phyloP scores from a whole-genome alignment of 2,888 invertebrate species.

The Pardosa pseudoannulata region DNA sequence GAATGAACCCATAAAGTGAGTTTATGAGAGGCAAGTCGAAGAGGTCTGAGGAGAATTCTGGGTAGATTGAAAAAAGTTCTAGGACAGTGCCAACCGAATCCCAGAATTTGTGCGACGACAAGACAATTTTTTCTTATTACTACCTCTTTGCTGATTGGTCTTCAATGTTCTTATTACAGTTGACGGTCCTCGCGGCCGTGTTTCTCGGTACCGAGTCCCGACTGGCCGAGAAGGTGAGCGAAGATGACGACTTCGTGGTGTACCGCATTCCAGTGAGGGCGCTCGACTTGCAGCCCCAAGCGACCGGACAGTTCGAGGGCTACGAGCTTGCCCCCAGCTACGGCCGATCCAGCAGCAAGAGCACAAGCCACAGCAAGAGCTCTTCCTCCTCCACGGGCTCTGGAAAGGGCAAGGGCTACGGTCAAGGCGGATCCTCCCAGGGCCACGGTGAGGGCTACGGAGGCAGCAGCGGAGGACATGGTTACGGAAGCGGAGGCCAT shows the following conservation, averaged over 20 bases:
- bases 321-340: neutral
- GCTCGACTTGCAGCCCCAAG: conserved; percentile 54
- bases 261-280: conserved; percentile 55
- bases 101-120: no score
- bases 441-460: conserved; percentile 29
- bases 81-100: no score
- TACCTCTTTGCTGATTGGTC: no score
- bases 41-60: no score
- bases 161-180: neutral
- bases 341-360: conserved; percentile 41
- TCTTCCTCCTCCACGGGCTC: conserved; percentile 38
- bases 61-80: no score
- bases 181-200: neutral
- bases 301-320: conserved; percentile 36
- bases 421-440: conserved; percentile 38
- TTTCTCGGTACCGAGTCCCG: conserved; percentile 15
- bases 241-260: conserved; percentile 63
- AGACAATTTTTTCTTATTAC: no score
- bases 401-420: conserved; percentile 58
- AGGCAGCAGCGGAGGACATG: conserved; percentile 38
- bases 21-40: no score
- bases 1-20: no score
- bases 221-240: conserved; percentile 67
- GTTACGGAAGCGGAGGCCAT: conserved; percentile 24
- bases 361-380: conserved; percentile 54